Base-by-base conservation (phyloP, 2,113 vertebrate genomes). In the Phrynosoma platyrhinos region DNA sequence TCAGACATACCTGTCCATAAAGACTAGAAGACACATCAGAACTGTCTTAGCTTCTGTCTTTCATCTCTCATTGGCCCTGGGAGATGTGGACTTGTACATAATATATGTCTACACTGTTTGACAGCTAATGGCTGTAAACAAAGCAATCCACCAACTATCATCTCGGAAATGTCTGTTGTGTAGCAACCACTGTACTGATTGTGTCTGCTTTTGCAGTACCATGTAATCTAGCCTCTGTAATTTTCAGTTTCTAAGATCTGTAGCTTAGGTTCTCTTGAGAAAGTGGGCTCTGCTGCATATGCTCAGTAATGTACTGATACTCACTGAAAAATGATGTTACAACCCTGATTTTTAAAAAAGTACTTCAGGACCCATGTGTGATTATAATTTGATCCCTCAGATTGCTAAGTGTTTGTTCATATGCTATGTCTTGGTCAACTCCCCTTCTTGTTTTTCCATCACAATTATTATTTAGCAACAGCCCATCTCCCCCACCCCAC, bases 161-260 rank as follows among this genome's bases (percentile, higher is more conserved):
- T 74, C 68, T 81, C 68, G n/a, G 68, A 74, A 87, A 40, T 30
- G 32, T n/a, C 78, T 74, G 78, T 74, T 87, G 78, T 72, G 9
- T 74, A 58, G 68, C 78, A 87, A 58, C 85, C 55, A 72, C 23
- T 72, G 47, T 32, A 55, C 42, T 71, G 85, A 79, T 55, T 55
- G 42, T 71, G 76, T 71, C 66, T 79, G 47, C 14, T 79, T 74
- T 81, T 80, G 21, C 78, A 72, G 77, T 58, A 42, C 53, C 36
- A 23, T 81, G 52, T 72, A 72, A 87, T 8, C 13, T 80, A n/a
- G 52, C 20, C 8, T 87, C 52, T 81, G 14, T 71, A 81, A 74
- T 87, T 58, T 87, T 87, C 77, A 12, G 25, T 87, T 87, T 87
- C 66, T 27, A 30, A 80, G 66, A 80, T 72, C 14, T 74, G 32